Base-by-base conservation (phyloP, 2,113 vertebrate species). In the Penelope pileata region DNA sequence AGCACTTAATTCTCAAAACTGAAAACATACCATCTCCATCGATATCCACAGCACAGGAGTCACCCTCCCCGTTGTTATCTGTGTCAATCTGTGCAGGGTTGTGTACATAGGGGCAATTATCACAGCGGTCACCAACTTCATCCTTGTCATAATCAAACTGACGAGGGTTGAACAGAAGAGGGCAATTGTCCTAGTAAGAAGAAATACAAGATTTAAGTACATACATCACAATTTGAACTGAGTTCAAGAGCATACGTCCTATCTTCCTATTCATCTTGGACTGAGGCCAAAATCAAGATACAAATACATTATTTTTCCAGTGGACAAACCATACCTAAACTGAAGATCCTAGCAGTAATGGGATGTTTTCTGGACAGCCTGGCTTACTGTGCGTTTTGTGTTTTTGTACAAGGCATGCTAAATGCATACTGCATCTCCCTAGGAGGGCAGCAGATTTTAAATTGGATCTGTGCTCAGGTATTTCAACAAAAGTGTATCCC, bases 91-190 rank as follows among this genome's bases (percentile, higher is more conserved):
- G 99, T 10, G 99, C 99, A 1, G 98, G 99, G 93, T 99, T 99
- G 97, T 99, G 99, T 66, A 99, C 99, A 4, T 99, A 99, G 0
- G 99, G 99, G 34, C 99, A 99, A 91, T 99, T 99, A 88, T 99
- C 99, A 77, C 99, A 99, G 47, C 99, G 98, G 94, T 99, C 99
- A 12, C 99, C 99, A 16, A 99, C 99, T 92, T 99, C 99, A 32
- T 99, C 99, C 78, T 99, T 99, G 96, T 99, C 99, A 24, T 99
- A 99, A 96, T 99, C 99, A 90, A 97, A 98, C 91, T 99, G 99
- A 21, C 98, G 98, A 53, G 99, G 99, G 94, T 99, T 99, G 97
- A 98, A 99, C 63, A 99, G 98, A 29, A 99, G 98, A 63, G 98
- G 97, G 67, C 99, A 99, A 94, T 99, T 99, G 97, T 99, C 99